Evolutionary conservation across 2,113 vertebrate species (phyloP), one percentile per base, ranked within the genome.

Genomic region (Aegithalos caudatus): DNA sequence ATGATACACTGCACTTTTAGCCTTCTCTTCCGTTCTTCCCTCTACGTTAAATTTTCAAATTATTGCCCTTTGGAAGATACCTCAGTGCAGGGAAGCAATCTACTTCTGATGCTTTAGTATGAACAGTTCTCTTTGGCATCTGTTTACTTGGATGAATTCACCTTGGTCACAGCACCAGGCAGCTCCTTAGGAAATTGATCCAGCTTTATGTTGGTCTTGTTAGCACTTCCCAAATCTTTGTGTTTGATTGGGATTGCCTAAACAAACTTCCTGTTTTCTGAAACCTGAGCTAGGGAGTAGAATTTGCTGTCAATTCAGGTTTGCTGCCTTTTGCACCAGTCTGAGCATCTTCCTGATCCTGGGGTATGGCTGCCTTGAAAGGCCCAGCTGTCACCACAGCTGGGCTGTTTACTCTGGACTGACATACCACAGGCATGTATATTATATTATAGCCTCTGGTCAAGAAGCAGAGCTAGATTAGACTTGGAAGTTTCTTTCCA

Each of bases 401-500:
- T n/a, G 50, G 25, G 24, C 25, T 80, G 3, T 69, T 82, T 64
- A 8, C 37, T 71, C 44, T 38, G 25, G 66, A 16, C 33, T 77
- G 60, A 31, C 6, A 7, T 18, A 18, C 40, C 51, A 21, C 0
- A 6, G 54, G 22, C 35, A 24, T 1, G 1, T 33, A 2, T 40
- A 1, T 58, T 81, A 25, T 11, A 62, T 58, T 81, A 25, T 11
- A 62, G 47, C 47, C 31, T 58, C 61, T 57, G 50, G 28, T 51
- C 31, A 57, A 58, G 74, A 71, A 78, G 56, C 38, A 78, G 69
- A 77, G 29, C 53, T 81, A 1, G 37, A 25, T 83, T 57, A 0
- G 0, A 29, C 64, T 78, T 1, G 2, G 38, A 40, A 47, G 33
- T 58, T 88, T 53, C 27, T 81, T 88, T 70, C 18, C 18, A 57